Evolutionary conservation across 2,113 vertebrate genomes (phyloP).

Genomic region (Platysteira castanea): DNA sequence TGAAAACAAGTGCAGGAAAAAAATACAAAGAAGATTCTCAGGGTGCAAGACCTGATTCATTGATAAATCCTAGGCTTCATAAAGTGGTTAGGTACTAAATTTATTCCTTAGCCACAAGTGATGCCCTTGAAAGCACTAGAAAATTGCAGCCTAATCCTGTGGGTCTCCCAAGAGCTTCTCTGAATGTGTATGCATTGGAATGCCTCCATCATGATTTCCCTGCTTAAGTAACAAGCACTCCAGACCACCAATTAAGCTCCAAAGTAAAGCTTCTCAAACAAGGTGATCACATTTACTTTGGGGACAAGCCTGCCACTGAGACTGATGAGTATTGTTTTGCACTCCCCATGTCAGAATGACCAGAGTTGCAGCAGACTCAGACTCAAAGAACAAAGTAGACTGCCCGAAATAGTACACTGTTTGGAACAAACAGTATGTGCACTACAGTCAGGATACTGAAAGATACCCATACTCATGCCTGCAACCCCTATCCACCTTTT

Average conservation of each 20-base stretch:
- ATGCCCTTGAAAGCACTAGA: background rate
- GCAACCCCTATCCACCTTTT: background rate
- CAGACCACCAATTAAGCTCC: background rate
- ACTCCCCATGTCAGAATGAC: background rate
- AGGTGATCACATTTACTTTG: background rate
- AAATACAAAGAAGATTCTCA: background rate
- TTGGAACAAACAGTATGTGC: background rate
- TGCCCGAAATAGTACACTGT: background rate
- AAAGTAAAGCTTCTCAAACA: background rate
- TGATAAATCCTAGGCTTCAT: background rate
- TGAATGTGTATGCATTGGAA: rapidly evolving
- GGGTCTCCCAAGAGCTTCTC: background rate
- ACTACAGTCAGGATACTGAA: background rate
- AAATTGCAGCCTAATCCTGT: background rate
- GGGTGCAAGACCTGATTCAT: background rate
- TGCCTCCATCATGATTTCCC: background rate
- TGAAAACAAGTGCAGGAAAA: background rate
- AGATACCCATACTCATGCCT: background rate
- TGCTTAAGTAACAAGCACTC: background rate
- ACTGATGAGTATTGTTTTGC: no score
- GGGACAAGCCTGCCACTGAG: background rate
- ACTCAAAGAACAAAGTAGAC: background rate
- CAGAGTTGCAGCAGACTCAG: background rate
- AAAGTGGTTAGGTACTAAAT: background rate
- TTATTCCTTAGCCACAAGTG: background rate